Evolutionary conservation across 2,888 invertebrate genomes (phyloP), one percentile per base, ranked within the genome.

Genomic region (Raillietiella orientalis): DNA sequence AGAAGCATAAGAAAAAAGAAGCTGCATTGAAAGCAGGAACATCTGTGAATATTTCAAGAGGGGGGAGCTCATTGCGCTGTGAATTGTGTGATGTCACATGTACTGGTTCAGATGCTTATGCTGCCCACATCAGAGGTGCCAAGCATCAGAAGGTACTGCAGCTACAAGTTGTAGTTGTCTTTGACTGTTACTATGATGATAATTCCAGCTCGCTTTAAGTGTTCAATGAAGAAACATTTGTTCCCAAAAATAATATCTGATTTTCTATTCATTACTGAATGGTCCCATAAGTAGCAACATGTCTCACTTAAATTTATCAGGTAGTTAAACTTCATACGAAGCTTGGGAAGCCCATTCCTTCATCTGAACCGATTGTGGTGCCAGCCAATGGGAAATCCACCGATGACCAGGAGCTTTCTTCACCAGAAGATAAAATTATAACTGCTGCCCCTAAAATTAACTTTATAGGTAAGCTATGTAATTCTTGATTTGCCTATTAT

Each of bases 1-100:
- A 90, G 50, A 82, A 84, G 49, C 96, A 96, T 52, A 93, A 93
- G 58, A 93, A 90, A 56, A 79, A 90, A 46, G 93, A 90, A 46
- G 75, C 69, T 1, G 65, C 70, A 8, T 53, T 65, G 14, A 74
- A 74, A 44, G 56, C 62, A 37, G 56, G 56, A 41, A 55, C 62
- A 32, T 37, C 40, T 2, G 35, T 39, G 10, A 35, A 41, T 2
- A 55, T 58, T 36, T 46, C 49, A 2, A 45, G 46, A 16, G 62
- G 46, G 16, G 52, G 51, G 25, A 60, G 54, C 45, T 66, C 69
- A 13, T 51, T 82, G 39, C 65, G 84, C 35, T 96, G 96, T 52
- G 90, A 93, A 48, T 59, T 96, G 31, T 96, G 96, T 41, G 84
- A 90, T 53, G 87, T 96, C 6, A 82, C 87, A 8, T 96, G 93